phyloP scores from a whole-genome alignment of 1,140 invertebrate genomes.

The Drosophila biarmipes region DNA sequence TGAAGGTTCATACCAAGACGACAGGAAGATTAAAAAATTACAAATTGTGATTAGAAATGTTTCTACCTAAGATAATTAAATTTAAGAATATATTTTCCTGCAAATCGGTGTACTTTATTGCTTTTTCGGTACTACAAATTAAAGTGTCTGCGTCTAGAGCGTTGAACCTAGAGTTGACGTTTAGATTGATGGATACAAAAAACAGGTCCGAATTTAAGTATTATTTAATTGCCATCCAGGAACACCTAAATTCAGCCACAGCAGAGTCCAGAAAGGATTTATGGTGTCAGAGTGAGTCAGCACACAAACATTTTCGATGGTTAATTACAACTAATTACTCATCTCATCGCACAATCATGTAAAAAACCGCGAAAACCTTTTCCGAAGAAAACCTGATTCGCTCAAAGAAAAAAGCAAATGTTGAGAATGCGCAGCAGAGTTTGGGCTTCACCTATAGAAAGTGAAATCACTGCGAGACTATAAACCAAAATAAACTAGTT shows the following conservation, averaged over 20 bases:
- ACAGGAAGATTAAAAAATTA: no score
- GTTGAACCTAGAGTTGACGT: background rate
- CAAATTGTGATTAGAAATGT: background rate
- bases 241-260: background rate
- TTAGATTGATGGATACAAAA: background rate
- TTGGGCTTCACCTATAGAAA: constrained; percentile 20
- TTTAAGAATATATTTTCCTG: background rate
- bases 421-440: background rate
- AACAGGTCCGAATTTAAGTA: background rate
- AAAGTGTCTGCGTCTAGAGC: background rate
- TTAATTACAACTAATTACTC: constrained; percentile 33
- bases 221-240: background rate
- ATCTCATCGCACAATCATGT: constrained; percentile 8
- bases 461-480: constrained; percentile 13
- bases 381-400: constrained; percentile 19
- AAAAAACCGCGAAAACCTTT: constrained; percentile 5
- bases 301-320: background rate
- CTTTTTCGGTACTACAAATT: constrained; percentile 1
- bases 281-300: background rate
- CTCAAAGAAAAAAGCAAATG: constrained; percentile 12
- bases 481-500: constrained; percentile 11
- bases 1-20: no score
- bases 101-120: background rate
- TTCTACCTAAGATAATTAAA: no score
- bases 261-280: background rate